Evolutionary conservation across 2,797 vertebrate genomes (phyloP), one percentile per base, ranked within the genome.

Genomic region (Chromobotia macracanthus): DNA sequence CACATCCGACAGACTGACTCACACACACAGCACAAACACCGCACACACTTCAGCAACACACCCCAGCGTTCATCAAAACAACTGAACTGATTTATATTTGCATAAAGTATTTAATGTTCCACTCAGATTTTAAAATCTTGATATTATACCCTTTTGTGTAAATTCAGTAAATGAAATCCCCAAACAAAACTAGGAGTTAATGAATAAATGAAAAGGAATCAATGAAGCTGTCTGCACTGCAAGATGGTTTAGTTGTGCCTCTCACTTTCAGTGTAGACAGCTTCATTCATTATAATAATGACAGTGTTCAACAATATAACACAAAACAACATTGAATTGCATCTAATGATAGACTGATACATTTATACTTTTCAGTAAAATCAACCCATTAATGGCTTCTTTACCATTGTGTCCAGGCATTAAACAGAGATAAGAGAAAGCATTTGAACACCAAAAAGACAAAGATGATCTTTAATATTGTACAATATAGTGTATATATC

Each of bases 1-100:
- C 28, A 25, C 8, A 56, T 50, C 60, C 69, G 56, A 65, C 68
- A 56, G 80, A 31, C 48, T 56, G 63, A 69, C 41, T 1, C n/a
- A 73, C 72, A 5, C n/a, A 73, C 72, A 67, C 69, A 82, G 51
- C 48, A 51, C 70, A 77, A 56, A 79, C 18, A 25, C 72, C 44
- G 69, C 65, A 67, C 58, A 38, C 41, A n/a, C 75, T 69, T 25
- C 67, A n/a, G 38, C 73, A 18, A 23, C 15, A 61, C 44, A 46
- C 64, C 44, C 46, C 38, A 48, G 23, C 16, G 28, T 61, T 48
- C 60, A 63, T 23, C 56, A 48, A 61, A 73, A 48, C 23, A 63
- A 16, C 18, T 50, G 0, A 63, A 31, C 3, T 21, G 11, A 60
- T 64, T 19, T 51, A 38, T 35, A 51, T 23, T 13, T 12, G 21